Percentiles rank a stretch among this genome's conserved stretches.
These are phyloP conservation scores for Chrysolina oricalcia DNA, from an alignment of 2,888 invertebrate species.

Conservation along the genomic window DNA sequence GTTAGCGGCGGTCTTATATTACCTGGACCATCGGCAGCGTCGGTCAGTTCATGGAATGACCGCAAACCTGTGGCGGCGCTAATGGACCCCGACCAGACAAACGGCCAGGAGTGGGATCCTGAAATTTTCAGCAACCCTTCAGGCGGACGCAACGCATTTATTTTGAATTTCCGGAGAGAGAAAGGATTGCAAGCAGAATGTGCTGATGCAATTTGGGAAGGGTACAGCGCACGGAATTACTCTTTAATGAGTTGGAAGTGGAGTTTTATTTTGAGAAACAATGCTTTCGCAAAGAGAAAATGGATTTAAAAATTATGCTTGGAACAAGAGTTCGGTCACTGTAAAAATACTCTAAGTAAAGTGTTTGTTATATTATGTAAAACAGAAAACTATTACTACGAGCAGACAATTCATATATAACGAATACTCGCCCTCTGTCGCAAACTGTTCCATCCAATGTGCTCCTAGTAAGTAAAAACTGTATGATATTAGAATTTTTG, in stretches of 20 bases:
- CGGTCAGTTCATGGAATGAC: conserved; percentile 48
- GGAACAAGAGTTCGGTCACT: too few relatives aligned
- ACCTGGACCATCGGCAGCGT: conserved; percentile 40
- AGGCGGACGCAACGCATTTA: conserved; percentile 23
- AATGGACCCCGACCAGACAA: conserved; percentile 45
- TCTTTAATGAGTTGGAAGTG: conserved; percentile 5
- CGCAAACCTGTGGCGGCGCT: conserved; percentile 50
- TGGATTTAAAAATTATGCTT: not conserved
- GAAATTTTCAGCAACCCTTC: conserved; percentile 43
- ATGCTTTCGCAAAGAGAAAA: not conserved
- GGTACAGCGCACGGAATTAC: conserved; percentile 9
- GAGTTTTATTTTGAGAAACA: conserved; percentile 17
- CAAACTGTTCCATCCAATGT: too few relatives aligned
- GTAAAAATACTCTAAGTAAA: too few relatives aligned
- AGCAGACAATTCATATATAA: too few relatives aligned
- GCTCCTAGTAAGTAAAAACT: too few relatives aligned
- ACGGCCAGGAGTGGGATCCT: conserved; percentile 31
- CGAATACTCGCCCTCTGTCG: too few relatives aligned
- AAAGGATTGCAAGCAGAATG: conserved; percentile 26
- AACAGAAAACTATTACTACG: too few relatives aligned
- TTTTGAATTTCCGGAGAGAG: conserved; percentile 31
- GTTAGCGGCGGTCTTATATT: conserved; percentile 47
- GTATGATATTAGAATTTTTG: too few relatives aligned
- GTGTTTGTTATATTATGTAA: too few relatives aligned
- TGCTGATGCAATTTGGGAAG: conserved; percentile 24